Base-by-base conservation (phyloP, 1,140 invertebrate species). In the Leptinotarsa lineolata region DNA sequence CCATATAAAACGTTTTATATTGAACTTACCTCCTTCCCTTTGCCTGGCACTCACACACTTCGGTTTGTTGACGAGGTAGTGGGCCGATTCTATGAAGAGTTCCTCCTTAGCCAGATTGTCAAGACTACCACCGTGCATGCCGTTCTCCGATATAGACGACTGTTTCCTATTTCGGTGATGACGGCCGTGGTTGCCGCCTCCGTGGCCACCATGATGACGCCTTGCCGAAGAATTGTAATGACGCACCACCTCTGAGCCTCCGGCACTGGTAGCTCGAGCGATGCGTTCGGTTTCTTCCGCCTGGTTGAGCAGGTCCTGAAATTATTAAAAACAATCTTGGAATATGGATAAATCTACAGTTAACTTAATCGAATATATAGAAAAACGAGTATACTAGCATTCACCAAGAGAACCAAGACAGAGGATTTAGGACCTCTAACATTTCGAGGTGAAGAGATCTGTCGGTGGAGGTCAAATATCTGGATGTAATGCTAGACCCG, bases 21-120 rank as follows among this genome's bases (percentile, higher is more conserved):
- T 54, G 12, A 18, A 78, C 77, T 80, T 89, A 73, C 91, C 90
- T 68, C 90, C 90, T 85, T 91, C 90, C 16, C 89, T 85, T 80
- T 91, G 90, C 68, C 91, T 85, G 8, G 90, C 87, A 70, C 89
- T 91, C 1, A 83, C 81, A 13, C 76, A 80, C 59, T 79, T 78
- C 70, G 76, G 74, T 15, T 75, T 71, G 24, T 73, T 18, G 45
- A 78, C 30, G 69, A 78, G 59, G 63, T 72, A 46, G 18, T 72
- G 58, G 13, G 59, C 15, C 21, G 70, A 68, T 44, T 68, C 65
- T 15, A 48, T 12, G 22, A 45, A 84, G 2, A 84, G 72, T 71
- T 83, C 83, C 71, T 82, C 81, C 65, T 84, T 83, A n/a, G 87
- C 85, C 68, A 90, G 81, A 81, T 90, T 89, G 76, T 90, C 88